These are phyloP conservation scores for Cynodonichthys magdalenae DNA, from an alignment of 2,797 vertebrate genomes.

Conservation along the genomic window DNA sequence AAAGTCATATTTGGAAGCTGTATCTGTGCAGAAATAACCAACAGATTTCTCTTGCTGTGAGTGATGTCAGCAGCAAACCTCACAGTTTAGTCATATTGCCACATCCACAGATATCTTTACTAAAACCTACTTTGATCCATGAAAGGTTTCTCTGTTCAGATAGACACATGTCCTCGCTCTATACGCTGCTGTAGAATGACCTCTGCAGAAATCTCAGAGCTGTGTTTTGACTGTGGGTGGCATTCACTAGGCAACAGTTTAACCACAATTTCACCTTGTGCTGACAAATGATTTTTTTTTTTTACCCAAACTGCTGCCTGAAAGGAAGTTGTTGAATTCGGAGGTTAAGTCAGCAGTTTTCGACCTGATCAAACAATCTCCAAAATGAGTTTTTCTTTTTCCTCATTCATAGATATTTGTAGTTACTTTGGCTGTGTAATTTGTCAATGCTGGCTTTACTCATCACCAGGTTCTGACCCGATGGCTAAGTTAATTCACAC, in stretches of 20 bases:
- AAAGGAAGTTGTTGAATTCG: slow-evolving; percentile 12
- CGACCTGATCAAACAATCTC: slow-evolving; percentile 23
- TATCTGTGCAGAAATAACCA: neutral
- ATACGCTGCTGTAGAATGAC: slow-evolving; percentile 22
- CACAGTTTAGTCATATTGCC: neutral
- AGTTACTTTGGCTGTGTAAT: slow-evolving; percentile 39
- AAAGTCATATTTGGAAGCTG: neutral
- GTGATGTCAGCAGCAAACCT: slow-evolving; percentile 2
- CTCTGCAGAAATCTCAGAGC: slow-evolving; percentile 29
- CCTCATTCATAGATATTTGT: slow-evolving; percentile 13
- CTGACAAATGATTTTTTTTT: slow-evolving; percentile 10
- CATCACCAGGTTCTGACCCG: slow-evolving; percentile 63
- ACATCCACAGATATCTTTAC: neutral
- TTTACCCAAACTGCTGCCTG: slow-evolving; percentile 17
- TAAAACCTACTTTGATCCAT: neutral
- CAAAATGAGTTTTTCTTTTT: slow-evolving; percentile 23
- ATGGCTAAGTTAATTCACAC: slow-evolving; percentile 65
- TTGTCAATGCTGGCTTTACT: slow-evolving; percentile 57
- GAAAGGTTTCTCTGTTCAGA: neutral
- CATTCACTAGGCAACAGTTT: slow-evolving; percentile 20
- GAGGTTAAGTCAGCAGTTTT: slow-evolving; percentile 25
- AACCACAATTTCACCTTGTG: slow-evolving; percentile 24
- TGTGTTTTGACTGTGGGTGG: slow-evolving; percentile 21
- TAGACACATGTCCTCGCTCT: no score
- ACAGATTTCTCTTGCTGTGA: neutral